A percentile compares a stretch with the other conserved stretches of the same genome.
These are phyloP conservation scores for Bombus turneri DNA, from an alignment of 1,140 invertebrate genomes.

Conservation along the genomic window DNA sequence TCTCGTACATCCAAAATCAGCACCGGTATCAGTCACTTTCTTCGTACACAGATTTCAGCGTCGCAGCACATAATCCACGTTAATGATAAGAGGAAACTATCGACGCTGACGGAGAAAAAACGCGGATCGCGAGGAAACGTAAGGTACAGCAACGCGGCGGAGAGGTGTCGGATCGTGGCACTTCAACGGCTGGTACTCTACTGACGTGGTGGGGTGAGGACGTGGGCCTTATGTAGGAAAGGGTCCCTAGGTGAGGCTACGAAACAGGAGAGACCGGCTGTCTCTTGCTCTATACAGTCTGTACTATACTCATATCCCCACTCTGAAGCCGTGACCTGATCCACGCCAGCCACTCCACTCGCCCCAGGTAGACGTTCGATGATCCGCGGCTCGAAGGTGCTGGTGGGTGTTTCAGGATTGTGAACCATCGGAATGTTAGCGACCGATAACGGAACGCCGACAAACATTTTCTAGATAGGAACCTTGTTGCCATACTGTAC, in stretches of 20 bases:
- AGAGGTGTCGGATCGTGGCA: constrained; percentile 60
- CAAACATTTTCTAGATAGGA: not conserved
- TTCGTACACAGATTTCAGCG: constrained; percentile 21
- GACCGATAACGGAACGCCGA: constrained; percentile 12
- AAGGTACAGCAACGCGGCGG: constrained; percentile 6
- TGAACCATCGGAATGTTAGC: constrained; percentile 3
- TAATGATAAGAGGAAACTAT: not conserved
- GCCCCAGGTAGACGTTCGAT: constrained; percentile 65
- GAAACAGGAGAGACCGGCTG: constrained; percentile 65
- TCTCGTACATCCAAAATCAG: constrained; percentile 53
- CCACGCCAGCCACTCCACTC: constrained; percentile 68
- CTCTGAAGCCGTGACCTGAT: constrained; percentile 55
- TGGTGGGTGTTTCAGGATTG: constrained; percentile 35
- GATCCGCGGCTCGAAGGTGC: constrained; percentile 42
- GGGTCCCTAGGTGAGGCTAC: constrained; percentile 66
- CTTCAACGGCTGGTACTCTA: constrained; percentile 71
- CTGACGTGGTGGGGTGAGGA: constrained; percentile 72
- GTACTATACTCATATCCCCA: constrained; percentile 52
- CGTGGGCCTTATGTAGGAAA: constrained; percentile 80
- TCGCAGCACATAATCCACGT: constrained; percentile 51
- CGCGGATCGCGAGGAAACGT: constrained; percentile 15
- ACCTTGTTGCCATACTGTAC: not conserved
- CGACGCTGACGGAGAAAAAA: not conserved
- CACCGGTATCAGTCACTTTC: constrained; percentile 46
- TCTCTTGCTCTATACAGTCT: constrained; percentile 21